Base-by-base conservation (phyloP, 1,140 invertebrate genomes). In the Ganaspis sp. region DNA sequence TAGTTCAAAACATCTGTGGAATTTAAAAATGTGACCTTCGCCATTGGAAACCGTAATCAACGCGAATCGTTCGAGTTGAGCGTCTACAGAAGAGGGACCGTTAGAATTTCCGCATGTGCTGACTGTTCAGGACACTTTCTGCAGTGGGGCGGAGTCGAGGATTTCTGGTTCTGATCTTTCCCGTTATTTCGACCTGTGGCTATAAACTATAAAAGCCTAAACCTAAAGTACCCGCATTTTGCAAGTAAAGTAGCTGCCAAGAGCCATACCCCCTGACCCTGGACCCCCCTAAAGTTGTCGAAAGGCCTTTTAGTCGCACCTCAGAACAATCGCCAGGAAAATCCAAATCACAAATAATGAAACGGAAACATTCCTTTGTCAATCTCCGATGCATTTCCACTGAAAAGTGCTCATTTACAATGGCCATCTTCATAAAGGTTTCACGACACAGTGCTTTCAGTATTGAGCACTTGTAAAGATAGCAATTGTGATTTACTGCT, bases 71-170 rank as follows among this genome's bases (percentile, higher is more conserved):
- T 49, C 21, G 54, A 38, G 70, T 58, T 11, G 19, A 8, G 69
- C 11, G 19, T 19, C 74, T 58, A 76, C 17, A 76, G 34, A 42
- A 69, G 40, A 78, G 70, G 23, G 29, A 64, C 73, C 76, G 75
- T 77, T 71, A 76, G 73, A 80, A 23, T 82, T 76, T 80, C 76
- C 76, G 74, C 75, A 73, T 78, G 77, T 75, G 78, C 78, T 79
- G 40, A 45, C 42, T 29, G n/a, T 23, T 58, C 76, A 17, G 37
- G 71, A 78, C 78, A 75, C 64, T 74, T 83, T 80, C 42, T 73
- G 75, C 37, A 17, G 71, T 21, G 72, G 70, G 64, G 49, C 58
- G 38, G 29, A 15, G 26, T 72, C 26, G 64, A 74, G 40, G 74
- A 78, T 70, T 54, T 72, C 76, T 75, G 69, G 75, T 77, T 78